Evolutionary conservation across 2,113 vertebrate genomes (phyloP).

Genomic region (Aphyosemion australe): DNA sequence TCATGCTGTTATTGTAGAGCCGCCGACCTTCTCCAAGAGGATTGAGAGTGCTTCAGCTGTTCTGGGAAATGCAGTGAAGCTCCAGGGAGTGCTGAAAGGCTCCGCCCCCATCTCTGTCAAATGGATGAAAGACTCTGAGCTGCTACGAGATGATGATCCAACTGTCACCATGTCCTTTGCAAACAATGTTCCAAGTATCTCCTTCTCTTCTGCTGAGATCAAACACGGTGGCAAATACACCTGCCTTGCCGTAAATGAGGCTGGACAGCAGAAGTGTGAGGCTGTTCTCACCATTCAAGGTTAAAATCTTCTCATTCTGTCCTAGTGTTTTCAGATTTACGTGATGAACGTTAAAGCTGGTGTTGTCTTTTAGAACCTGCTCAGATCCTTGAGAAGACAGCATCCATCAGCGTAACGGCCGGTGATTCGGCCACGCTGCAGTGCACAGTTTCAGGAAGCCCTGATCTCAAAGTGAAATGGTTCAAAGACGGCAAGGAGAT

Average conservation of each 20-base stretch:
- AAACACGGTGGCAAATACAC: conserved; percentile 87
- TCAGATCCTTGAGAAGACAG: conserved; percentile 87
- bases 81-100: conserved; percentile 89
- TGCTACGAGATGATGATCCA: conserved; percentile 87
- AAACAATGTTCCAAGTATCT: conserved; percentile 82
- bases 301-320: conserved; percentile 60
- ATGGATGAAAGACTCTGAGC: conserved; percentile 93
- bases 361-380: conserved; percentile 88
- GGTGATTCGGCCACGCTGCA: conserved; percentile 89
- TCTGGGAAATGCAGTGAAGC: conserved; percentile 83
- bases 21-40: conserved; percentile 92
- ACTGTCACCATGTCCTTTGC: conserved; percentile 88
- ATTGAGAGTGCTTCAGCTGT: conserved; percentile 88
- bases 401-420: conserved; percentile 90
- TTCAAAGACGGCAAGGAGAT: conserved; percentile 89
- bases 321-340: neutral
- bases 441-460: conserved; percentile 88
- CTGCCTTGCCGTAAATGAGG: conserved; percentile 91
- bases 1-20: conserved; percentile 80
- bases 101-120: conserved; percentile 88
- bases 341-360: neutral
- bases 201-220: conserved; percentile 84
- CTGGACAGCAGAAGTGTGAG: conserved; percentile 92
- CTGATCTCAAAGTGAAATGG: conserved; percentile 95
- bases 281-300: conserved; percentile 92